Evolutionary conservation across 2,888 invertebrate genomes (phyloP).

Genomic region (Papilio demoleus): DNA sequence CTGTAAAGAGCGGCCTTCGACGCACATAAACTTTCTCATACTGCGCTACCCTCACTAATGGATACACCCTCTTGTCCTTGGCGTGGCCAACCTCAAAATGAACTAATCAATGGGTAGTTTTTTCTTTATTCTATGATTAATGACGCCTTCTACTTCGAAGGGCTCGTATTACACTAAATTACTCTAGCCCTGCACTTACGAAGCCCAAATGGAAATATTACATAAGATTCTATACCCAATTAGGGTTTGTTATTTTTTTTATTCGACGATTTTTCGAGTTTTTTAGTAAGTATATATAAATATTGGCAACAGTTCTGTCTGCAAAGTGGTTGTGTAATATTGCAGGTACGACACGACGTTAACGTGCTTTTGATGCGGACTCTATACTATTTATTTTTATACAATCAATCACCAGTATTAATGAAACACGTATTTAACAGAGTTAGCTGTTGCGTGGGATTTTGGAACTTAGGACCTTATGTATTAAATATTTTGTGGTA

Average conservation of each 20-base stretch:
- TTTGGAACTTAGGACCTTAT: no score
- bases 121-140: conserved; percentile 12
- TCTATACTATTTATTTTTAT: neutral
- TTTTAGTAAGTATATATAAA: conserved; percentile 50
- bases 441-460: no score
- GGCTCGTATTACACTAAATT: neutral
- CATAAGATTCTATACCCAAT: neutral
- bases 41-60: conserved; percentile 46
- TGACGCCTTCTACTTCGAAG: neutral
- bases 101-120: conserved; percentile 9
- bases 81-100: conserved; percentile 18
- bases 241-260: neutral
- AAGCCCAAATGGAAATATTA: neutral
- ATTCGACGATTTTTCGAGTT: neutral
- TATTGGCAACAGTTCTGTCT: conserved; percentile 74
- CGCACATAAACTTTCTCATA: conserved; percentile 64
- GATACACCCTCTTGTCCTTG: conserved; percentile 41
- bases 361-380: conserved; percentile 31
- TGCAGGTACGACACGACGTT: conserved; percentile 69
- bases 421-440: neutral
- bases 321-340: conserved; percentile 74
- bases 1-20: conserved; percentile 63
- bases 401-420: conserved; percentile 1
- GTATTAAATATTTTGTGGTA: no score
- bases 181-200: neutral